Conservation (phyloP, 1,140 invertebrate genomes). For the Brachionus calyciflorus region DNA sequence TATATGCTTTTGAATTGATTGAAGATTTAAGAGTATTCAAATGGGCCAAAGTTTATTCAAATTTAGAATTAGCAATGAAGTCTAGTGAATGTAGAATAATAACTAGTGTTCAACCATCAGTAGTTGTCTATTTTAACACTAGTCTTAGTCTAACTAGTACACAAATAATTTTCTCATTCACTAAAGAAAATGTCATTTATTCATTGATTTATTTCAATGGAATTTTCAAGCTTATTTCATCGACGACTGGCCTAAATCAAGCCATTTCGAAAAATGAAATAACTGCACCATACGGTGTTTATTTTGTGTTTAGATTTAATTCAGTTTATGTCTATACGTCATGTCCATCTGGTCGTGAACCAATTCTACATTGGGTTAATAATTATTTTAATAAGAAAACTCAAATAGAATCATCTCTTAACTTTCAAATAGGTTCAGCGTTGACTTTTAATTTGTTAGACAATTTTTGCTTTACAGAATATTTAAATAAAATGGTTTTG, state of each 20-base stretch:
- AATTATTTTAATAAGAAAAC: neutral
- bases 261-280: neutral
- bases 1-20: neutral
- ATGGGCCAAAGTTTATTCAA: neutral
- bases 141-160: neutral
- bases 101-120: neutral
- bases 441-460: neutral
- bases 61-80: neutral
- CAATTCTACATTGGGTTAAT: neutral
- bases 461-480: slow-evolving; percentile 15
- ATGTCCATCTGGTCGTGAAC: slow-evolving; percentile 2
- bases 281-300: neutral
- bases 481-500: neutral
- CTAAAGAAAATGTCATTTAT: neutral
- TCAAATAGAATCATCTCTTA: slow-evolving; percentile 9
- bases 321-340: neutral
- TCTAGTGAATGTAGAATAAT: neutral
- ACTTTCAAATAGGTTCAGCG: neutral
- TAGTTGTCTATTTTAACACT: slow-evolving; percentile 5
- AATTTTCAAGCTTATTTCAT: neutral
- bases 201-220: slow-evolving; percentile 30
- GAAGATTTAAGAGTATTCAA: neutral
- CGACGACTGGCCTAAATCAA: neutral
- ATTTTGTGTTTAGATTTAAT: neutral
- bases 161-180: neutral